Evolutionary conservation across 2,113 vertebrate species (phyloP).

Genomic region (Electrona antarctica): DNA sequence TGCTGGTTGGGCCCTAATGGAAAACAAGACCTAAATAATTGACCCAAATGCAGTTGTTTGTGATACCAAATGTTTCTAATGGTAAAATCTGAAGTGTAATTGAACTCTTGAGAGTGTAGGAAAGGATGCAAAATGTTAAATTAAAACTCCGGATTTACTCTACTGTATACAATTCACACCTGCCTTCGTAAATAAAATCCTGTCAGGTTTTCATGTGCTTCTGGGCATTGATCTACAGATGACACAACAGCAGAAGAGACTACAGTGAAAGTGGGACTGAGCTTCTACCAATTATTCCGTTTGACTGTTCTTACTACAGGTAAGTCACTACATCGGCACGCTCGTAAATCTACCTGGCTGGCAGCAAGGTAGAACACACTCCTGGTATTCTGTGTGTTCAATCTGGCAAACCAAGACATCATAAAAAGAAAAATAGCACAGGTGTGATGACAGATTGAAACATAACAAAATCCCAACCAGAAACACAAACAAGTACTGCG

Average conservation of each 20-base stretch:
- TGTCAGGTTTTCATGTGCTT: slow-evolving; percentile 3
- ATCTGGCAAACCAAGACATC: slow-evolving; percentile 34
- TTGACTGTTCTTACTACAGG: slow-evolving; percentile 19
- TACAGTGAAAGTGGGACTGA: slow-evolving; percentile 27
- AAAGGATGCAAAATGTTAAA: no score
- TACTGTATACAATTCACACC: slow-evolving; percentile 23
- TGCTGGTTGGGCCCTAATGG: slow-evolving; percentile 27
- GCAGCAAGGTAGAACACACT: slow-evolving; percentile 35
- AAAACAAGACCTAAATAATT: slow-evolving; percentile 25
- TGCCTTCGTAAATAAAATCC: not conserved
- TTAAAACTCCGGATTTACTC: no score
- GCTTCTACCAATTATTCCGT: slow-evolving; percentile 52
- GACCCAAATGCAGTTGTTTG: slow-evolving; percentile 36
- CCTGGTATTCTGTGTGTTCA: slow-evolving; percentile 25
- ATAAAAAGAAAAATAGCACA: slow-evolving; percentile 4
- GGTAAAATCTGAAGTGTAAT: no score
- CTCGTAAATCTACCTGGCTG: slow-evolving; percentile 57
- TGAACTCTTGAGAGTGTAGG: no score
- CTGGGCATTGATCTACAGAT: slow-evolving; percentile 23
- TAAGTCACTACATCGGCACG: slow-evolving; percentile 31
- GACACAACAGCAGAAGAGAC: slow-evolving; percentile 15
- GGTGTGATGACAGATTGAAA: slow-evolving; percentile 30
- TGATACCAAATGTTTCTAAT: not conserved
- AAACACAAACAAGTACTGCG: not conserved
- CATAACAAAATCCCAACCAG: slow-evolving; percentile 20